Conservation (phyloP, 2,113 vertebrate species). For the Vireo altiloquus region DNA sequence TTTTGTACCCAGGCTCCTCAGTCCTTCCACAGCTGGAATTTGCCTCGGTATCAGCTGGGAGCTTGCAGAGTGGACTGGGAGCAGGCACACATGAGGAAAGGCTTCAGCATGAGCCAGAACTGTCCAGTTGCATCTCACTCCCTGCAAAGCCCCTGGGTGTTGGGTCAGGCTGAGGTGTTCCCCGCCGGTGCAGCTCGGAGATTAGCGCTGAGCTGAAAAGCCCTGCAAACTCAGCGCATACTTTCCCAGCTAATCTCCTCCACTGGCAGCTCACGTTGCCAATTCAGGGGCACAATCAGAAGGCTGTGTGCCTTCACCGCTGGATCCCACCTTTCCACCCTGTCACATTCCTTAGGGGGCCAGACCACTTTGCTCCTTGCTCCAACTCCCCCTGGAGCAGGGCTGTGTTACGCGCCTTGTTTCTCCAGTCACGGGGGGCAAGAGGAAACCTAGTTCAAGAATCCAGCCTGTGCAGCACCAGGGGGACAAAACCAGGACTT, state of each 20-base stretch:
- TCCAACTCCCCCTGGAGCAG: neutral
- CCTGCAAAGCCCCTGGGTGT: neutral
- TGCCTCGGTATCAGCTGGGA: neutral
- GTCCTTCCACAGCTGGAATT: neutral
- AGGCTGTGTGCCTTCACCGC: neutral
- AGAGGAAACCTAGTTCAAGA: neutral
- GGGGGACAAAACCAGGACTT: rapidly evolving
- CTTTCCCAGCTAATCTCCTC: slow-evolving; percentile 36
- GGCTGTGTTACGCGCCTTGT: rapidly evolving
- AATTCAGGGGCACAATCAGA: neutral
- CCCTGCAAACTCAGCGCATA: slow-evolving; percentile 57
- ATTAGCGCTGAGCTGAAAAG: slow-evolving; percentile 41
- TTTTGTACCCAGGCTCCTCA: neutral
- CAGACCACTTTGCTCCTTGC: neutral
- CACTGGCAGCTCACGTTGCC: slow-evolving; percentile 7
- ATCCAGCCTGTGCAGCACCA: neutral
- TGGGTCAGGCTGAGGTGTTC: slow-evolving; percentile 2
- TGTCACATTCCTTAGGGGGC: slow-evolving; percentile 4
- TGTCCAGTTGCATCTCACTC: neutral
- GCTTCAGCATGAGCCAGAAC: neutral
- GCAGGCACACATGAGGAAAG: neutral
- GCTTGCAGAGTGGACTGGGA: neutral
- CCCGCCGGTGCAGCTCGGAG: neutral
- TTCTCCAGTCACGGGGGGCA: neutral
- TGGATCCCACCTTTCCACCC: neutral